phyloP scores from a whole-genome alignment of 1,140 invertebrate genomes.

The Eumaeus atala region DNA sequence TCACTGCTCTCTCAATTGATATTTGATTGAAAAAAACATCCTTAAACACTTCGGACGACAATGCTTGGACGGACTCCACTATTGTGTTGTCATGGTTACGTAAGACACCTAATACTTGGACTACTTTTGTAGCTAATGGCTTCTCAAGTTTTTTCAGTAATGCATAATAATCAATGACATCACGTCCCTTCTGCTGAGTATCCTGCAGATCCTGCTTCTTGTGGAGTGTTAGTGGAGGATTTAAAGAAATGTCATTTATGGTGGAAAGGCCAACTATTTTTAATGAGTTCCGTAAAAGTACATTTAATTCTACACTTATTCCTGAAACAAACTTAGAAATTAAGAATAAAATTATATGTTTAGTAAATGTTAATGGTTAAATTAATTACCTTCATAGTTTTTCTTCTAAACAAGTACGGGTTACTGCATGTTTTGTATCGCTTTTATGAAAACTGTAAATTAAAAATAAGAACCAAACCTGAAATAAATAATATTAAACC shows the following conservation, averaged over 20 bases:
- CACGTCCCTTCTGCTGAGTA: slow-evolving; percentile 13
- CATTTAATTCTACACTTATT: neutral
- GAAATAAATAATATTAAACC: neutral
- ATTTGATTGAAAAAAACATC: slow-evolving; percentile 22
- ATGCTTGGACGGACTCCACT: slow-evolving; percentile 55
- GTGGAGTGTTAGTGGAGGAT: slow-evolving; percentile 12
- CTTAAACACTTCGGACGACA: slow-evolving; percentile 20
- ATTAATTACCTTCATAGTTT: neutral
- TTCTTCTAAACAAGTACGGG: neutral
- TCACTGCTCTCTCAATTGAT: slow-evolving; percentile 30
- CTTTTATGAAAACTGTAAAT: neutral
- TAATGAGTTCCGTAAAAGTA: neutral
- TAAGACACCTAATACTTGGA: slow-evolving; percentile 30
- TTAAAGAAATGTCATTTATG: slow-evolving; percentile 15
- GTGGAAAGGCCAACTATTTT: slow-evolving; percentile 19
- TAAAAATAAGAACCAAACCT: neutral
- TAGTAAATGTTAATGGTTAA: neutral
- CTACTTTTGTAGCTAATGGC: slow-evolving; percentile 58
- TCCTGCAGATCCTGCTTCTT: slow-evolving; percentile 17
- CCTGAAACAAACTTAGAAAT: slow-evolving; percentile 9
- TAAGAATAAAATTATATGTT: slow-evolving; percentile 3
- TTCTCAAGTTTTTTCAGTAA: slow-evolving; percentile 38
- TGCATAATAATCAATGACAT: slow-evolving; percentile 17
- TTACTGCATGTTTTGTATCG: neutral
- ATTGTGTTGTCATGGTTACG: slow-evolving; percentile 50